Evolutionary conservation across 2,888 invertebrate genomes (phyloP).

Genomic region (Incurvaria masculella): DNA sequence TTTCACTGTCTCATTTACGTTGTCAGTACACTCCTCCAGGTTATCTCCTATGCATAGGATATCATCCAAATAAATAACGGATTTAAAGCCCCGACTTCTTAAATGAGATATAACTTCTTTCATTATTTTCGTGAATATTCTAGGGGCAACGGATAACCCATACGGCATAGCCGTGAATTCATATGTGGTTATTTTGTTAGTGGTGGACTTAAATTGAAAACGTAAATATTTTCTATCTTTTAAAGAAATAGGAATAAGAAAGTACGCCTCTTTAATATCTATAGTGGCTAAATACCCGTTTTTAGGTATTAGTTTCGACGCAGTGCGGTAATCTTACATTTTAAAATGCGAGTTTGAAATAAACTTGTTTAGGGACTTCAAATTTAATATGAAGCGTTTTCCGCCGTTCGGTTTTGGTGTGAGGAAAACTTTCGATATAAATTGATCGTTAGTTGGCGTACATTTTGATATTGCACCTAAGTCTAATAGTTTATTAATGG

Average conservation of each 20-base stretch:
- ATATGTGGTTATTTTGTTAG: not conserved
- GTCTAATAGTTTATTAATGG: conserved; percentile 4
- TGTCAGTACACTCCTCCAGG: not conserved
- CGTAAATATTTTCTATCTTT: conserved; percentile 4
- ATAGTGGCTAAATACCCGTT: conserved; percentile 12
- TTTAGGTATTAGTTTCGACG: conserved; percentile 12
- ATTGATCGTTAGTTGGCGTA: conserved; percentile 10
- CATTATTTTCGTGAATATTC: conserved; percentile 3
- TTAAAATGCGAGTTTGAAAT: conserved; percentile 19
- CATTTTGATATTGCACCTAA: conserved; percentile 5
- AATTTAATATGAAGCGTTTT: conserved; percentile 16
- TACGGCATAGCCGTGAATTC: conserved; percentile 2
- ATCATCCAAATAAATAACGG: not conserved
- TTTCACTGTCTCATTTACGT: not conserved
- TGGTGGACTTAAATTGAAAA: not conserved
- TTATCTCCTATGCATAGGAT: not conserved
- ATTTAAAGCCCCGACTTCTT: not conserved
- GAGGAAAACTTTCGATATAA: conserved; percentile 16
- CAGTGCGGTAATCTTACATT: conserved; percentile 18
- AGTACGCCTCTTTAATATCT: conserved; percentile 17
- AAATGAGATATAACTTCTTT: conserved; percentile 1
- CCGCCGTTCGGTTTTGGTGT: conserved; percentile 15
- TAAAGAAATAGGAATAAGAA: conserved; percentile 12
- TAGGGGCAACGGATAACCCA: not conserved
- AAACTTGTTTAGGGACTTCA: conserved; percentile 17